These are phyloP conservation scores for Anadara kagoshimensis DNA, from an alignment of 1,140 invertebrate species.

Conservation along the genomic window DNA sequence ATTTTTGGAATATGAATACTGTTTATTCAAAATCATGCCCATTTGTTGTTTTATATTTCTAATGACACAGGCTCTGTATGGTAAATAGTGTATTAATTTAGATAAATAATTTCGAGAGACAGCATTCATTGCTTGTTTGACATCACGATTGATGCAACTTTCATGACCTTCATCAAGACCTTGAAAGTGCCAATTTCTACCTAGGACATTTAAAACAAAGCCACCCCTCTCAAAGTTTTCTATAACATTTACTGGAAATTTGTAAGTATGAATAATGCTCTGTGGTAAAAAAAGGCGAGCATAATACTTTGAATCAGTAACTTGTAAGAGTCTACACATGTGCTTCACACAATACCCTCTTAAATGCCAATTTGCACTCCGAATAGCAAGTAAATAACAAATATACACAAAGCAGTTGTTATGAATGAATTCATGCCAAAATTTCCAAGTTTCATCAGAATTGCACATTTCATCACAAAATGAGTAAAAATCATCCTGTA, in stretches of 20 bases:
- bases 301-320: too few species aligned
- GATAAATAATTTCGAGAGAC: too few species aligned
- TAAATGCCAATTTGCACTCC: constrained; percentile 1
- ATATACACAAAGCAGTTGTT: background rate
- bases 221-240: background rate
- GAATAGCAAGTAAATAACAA: background rate
- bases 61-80: background rate
- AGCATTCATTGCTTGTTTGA: background rate
- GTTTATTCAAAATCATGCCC: background rate
- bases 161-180: background rate
- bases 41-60: background rate
- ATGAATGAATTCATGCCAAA: constrained; percentile 10
- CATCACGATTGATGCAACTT: background rate
- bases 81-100: background rate
- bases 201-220: background rate
- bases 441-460: background rate
- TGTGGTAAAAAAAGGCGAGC: background rate
- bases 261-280: background rate
- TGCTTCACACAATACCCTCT: background rate
- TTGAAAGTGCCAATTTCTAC: background rate
- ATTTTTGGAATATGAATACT: background rate
- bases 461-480: background rate
- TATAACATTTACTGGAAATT: background rate
- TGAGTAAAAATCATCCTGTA: too few species aligned
- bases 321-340: background rate